A percentile compares a stretch with the other conserved stretches of the same genome.
Evolutionary conservation across 2,797 vertebrate genomes (phyloP).

Genomic region (Hozukius guyotensis): DNA sequence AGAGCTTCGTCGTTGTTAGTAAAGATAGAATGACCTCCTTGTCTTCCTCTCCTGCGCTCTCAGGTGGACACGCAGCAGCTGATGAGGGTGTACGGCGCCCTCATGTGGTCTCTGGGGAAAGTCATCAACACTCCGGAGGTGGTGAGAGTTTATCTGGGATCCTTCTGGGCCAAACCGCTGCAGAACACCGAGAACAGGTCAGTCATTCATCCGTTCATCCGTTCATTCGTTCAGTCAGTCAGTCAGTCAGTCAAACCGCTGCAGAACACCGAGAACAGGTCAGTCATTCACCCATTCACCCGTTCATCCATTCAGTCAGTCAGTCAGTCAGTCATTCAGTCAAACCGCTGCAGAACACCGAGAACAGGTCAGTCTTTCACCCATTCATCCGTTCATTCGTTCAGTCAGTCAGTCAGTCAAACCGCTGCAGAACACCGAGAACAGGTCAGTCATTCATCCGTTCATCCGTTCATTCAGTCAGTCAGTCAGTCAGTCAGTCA

Average conservation of each 20-base stretch:
- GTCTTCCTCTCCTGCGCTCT: slow-evolving; percentile 3
- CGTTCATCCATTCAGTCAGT: not conserved
- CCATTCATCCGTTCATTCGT: not conserved
- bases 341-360: no score
- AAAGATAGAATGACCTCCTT: not conserved
- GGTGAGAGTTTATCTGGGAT: slow-evolving; percentile 94
- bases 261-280: slow-evolving; percentile 92
- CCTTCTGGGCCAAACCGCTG: slow-evolving; percentile 95
- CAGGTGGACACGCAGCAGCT: slow-evolving; percentile 96
- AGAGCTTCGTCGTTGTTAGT: fast-evolving
- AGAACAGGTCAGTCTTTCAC: no score
- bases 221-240: not conserved
- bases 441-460: no score
- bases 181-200: slow-evolving; percentile 92
- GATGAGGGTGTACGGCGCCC: slow-evolving; percentile 96
- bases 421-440: no score
- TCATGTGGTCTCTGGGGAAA: slow-evolving; percentile 99
- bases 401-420: no score
- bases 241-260: slow-evolving; percentile 83
- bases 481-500: no score
- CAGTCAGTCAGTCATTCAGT: not conserved
- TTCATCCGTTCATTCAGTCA: no score
- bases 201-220: not conserved
- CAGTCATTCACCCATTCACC: not conserved
- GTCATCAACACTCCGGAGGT: slow-evolving; percentile 97